Conservation (phyloP, 2,888 invertebrate genomes). For the Tillus elongatus region DNA sequence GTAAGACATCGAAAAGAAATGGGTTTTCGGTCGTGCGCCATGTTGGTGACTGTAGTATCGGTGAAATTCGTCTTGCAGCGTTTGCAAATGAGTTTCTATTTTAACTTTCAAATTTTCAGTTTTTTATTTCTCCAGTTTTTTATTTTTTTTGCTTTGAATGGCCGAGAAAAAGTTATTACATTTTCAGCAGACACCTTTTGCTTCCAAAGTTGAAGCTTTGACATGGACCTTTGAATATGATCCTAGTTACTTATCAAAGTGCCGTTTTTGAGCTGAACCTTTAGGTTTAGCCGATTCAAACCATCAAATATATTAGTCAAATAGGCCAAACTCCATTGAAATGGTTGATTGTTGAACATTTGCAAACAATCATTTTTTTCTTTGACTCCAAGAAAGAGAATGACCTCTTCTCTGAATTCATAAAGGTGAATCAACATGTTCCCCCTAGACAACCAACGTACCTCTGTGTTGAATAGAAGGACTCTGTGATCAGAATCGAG, state of each 20-base stretch:
- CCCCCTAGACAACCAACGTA: conserved; percentile 11
- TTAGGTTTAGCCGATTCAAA: conserved; percentile 12
- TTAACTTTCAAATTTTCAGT: conserved; percentile 13
- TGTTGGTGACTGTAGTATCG: conserved; percentile 14
- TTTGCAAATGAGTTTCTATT: no score
- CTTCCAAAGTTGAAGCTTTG: no score
- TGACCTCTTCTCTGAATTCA: conserved; percentile 12
- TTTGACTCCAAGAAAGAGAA: conserved; percentile 11
- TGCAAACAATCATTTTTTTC: conserved; percentile 8
- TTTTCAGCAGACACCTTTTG: no score
- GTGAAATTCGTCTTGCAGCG: conserved; percentile 11
- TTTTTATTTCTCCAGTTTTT: not conserved
- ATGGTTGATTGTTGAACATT: conserved; percentile 8
- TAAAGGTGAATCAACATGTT: conserved; percentile 13
- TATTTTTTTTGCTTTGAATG: not conserved
- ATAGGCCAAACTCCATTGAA: conserved; percentile 10
- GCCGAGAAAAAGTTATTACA: not conserved
- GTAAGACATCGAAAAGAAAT: conserved; percentile 15
- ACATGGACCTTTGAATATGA: conserved; percentile 10
- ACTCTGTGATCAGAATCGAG: no score
- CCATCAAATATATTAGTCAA: conserved; percentile 13
- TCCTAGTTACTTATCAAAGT: conserved; percentile 10
- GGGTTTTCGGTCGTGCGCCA: conserved; percentile 15
- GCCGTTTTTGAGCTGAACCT: conserved; percentile 9
- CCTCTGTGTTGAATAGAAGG: conserved; percentile 13